Conservation (phyloP, 1,140 invertebrate species). For the Trichonephila clavata region DNA sequence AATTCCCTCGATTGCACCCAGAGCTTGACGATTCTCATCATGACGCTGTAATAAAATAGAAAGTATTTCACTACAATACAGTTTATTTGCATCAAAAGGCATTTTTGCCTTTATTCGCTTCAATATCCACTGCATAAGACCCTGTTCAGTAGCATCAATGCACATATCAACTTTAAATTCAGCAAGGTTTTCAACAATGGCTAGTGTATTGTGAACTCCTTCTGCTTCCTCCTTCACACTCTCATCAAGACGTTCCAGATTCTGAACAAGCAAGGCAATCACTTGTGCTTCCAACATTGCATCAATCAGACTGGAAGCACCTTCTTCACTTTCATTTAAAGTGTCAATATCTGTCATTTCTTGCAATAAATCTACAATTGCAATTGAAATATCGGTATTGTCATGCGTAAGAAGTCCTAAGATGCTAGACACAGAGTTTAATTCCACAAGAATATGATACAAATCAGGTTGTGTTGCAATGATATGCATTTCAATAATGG, state of each 20-base stretch:
- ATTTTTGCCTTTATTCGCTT: constrained; percentile 89
- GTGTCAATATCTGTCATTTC: constrained; percentile 98
- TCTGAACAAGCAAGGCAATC: constrained; percentile 94
- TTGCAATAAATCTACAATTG: constrained; percentile 85
- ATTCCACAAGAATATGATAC: constrained; percentile 94
- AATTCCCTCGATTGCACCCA: constrained; percentile 97
- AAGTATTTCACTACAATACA: constrained; percentile 97
- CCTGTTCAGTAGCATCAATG: constrained; percentile 90
- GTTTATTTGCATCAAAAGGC: constrained; percentile 97
- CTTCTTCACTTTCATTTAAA: constrained; percentile 88
- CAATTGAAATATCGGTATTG: constrained; percentile 87
- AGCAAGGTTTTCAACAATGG: constrained; percentile 83
- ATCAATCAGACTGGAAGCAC: constrained; percentile 82
- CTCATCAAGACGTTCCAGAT: constrained; percentile 96
- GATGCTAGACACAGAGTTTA: constrained; percentile 93
- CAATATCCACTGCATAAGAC: constrained; percentile 94
- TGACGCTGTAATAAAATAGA: constrained; percentile 96
- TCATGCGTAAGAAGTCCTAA: constrained; percentile 97
- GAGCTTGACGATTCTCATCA: constrained; percentile 86
- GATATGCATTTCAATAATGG: constrained; percentile 95
- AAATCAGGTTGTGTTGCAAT: constrained; percentile 97
- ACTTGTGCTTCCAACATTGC: constrained; percentile 91
- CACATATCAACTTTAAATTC: constrained; percentile 94
- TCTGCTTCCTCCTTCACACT: constrained; percentile 95
- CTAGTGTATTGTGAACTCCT: constrained; percentile 95